A percentile compares a stretch with the other conserved stretches of the same genome.
These are phyloP conservation scores for Gisinianus flammeolus DNA, from an alignment of 2,888 invertebrate species.

Conservation along the genomic window DNA sequence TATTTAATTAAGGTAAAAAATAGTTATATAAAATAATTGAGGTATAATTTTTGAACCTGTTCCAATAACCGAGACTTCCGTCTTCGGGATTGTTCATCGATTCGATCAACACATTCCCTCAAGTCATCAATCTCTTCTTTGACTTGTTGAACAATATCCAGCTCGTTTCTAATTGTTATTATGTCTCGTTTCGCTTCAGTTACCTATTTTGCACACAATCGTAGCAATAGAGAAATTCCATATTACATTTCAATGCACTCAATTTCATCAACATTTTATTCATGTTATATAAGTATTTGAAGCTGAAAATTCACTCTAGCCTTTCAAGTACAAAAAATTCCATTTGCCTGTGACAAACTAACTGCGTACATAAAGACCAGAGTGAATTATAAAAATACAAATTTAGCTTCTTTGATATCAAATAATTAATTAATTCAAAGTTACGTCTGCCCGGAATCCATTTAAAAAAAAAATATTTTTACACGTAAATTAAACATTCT, in stretches of 20 bases:
- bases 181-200: conserved; percentile 85
- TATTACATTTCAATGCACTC: background rate
- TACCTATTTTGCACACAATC: conserved; percentile 51
- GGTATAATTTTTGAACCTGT: conserved; percentile 70
- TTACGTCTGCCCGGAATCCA: background rate
- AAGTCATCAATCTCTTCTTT: conserved; percentile 94
- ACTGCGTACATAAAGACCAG: too few species aligned
- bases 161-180: conserved; percentile 92
- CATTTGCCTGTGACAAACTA: too few species aligned
- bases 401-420: too few species aligned
- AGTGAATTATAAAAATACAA: too few species aligned
- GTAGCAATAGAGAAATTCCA: conserved; percentile 11
- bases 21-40: background rate
- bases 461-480: background rate
- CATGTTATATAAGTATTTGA: too few species aligned
- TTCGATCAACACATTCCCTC: conserved; percentile 87
- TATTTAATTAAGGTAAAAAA: background rate
- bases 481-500: background rate
- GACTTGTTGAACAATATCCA: conserved; percentile 92
- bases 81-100: conserved; percentile 89
- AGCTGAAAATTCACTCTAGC: too few species aligned
- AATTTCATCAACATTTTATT: too few species aligned
- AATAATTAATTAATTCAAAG: background rate
- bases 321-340: too few species aligned
- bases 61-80: conserved; percentile 87